Evolutionary conservation across 1,140 invertebrate species (phyloP).

Genomic region (Zaprionus tsacasi): DNA sequence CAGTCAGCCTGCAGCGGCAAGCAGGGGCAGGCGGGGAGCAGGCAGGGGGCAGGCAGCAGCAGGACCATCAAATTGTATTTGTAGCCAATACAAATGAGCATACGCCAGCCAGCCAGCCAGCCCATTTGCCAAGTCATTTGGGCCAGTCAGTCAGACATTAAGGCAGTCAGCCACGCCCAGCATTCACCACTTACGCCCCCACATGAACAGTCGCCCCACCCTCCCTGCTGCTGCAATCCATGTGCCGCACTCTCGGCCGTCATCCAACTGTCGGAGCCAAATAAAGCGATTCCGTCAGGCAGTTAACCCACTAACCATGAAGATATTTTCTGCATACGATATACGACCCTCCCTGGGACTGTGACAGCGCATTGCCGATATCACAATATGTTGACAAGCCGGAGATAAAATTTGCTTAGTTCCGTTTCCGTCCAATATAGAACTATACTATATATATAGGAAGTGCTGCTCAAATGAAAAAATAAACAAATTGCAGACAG

Average conservation of each 20-base stretch:
- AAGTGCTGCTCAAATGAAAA: constrained; percentile 7
- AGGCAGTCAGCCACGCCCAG: constrained; percentile 38
- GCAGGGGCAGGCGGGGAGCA: constrained; percentile 41
- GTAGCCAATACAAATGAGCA: constrained; percentile 81
- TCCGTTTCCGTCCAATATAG: constrained; percentile 7
- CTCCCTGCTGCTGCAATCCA: constrained; percentile 36
- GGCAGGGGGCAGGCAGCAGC: constrained; percentile 22
- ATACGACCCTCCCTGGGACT: background rate
- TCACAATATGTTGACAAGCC: constrained; percentile 51
- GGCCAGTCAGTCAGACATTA: constrained; percentile 57
- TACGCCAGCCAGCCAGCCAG: constrained; percentile 51
- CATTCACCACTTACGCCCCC: constrained; percentile 9
- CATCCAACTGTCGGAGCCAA: constrained; percentile 59
- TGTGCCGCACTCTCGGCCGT: constrained; percentile 21
- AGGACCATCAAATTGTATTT: constrained; percentile 81
- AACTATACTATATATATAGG: background rate
- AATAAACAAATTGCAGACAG: background rate
- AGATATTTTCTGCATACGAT: constrained; percentile 43
- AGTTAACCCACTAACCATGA: constrained; percentile 76
- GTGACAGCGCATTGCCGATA: constrained; percentile 15
- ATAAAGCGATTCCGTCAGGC: constrained; percentile 72
- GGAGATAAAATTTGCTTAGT: constrained; percentile 28
- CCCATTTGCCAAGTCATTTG: constrained; percentile 73
- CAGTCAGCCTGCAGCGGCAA: constrained; percentile 50
- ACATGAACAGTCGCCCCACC: background rate